phyloP scores from a whole-genome alignment of 2,797 vertebrate species.

The Enteromius unitaeniatus region DNA sequence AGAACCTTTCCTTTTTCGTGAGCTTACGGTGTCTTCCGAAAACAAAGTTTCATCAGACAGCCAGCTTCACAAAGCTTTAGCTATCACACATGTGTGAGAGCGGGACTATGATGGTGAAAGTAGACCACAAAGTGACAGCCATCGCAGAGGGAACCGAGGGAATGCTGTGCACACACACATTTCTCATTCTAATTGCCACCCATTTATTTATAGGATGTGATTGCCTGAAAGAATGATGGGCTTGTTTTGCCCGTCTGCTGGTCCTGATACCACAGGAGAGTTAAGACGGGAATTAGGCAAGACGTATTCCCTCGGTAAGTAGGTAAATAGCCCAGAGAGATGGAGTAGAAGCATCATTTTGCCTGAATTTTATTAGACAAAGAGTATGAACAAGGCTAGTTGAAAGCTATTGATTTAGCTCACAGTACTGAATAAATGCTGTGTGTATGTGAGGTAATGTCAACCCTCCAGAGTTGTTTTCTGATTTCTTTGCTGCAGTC shows the following conservation, averaged over 20 bases:
- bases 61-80: conserved; percentile 4
- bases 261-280: conserved; percentile 49
- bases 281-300: conserved; percentile 56
- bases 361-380: conserved; percentile 43
- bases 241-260: conserved; percentile 59
- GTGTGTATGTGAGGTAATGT: not conserved
- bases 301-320: conserved; percentile 49
- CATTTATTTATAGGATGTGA: conserved; percentile 62
- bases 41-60: conserved; percentile 23
- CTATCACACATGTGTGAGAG: not conserved
- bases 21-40: not conserved
- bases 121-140: conserved; percentile 40
- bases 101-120: not conserved
- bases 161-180: conserved; percentile 43
- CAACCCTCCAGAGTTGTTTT: conserved; percentile 20
- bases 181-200: conserved; percentile 59
- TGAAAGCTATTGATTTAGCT: conserved; percentile 46
- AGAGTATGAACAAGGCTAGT: conserved; percentile 44
- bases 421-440: conserved; percentile 21
- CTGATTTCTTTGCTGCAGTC: conserved; percentile 19
- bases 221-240: conserved; percentile 61
- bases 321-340: conserved; percentile 53
- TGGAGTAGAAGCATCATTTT: conserved; percentile 38
- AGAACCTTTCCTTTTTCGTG: not conserved
- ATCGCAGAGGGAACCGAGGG: conserved; percentile 13